These are phyloP conservation scores for Xiphophorus hellerii DNA, from an alignment of 2,113 vertebrate species.

Conservation along the genomic window DNA sequence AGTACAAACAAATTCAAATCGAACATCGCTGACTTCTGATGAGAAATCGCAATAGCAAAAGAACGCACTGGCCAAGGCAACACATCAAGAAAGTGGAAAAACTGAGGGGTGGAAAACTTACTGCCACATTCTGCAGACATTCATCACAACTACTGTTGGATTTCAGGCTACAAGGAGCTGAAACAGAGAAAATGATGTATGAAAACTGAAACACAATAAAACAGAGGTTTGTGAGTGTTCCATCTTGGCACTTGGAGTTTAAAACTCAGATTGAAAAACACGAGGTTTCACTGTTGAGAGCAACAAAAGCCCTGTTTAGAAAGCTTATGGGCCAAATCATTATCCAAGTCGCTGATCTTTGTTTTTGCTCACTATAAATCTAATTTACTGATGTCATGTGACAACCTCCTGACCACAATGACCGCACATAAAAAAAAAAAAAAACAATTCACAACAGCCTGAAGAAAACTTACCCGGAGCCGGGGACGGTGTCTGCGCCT, in stretches of 20 bases:
- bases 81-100: background rate
- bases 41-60: background rate
- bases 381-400: slow-evolving; percentile 53
- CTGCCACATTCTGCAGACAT: slow-evolving; percentile 87
- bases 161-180: slow-evolving; percentile 76
- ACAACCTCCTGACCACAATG: slow-evolving; percentile 51
- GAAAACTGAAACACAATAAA: background rate
- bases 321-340: background rate
- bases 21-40: background rate
- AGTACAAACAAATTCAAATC: background rate
- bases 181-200: background rate
- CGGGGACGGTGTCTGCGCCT: slow-evolving; percentile 54
- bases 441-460: slow-evolving; percentile 27
- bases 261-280: background rate
- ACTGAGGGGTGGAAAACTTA: slow-evolving; percentile 70
- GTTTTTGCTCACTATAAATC: background rate
- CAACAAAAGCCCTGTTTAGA: background rate
- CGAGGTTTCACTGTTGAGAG: background rate
- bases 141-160: slow-evolving; percentile 87
- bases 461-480: slow-evolving; percentile 55
- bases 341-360: background rate
- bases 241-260: background rate
- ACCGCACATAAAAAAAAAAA: slow-evolving; percentile 5
- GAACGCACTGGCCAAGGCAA: background rate
- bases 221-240: background rate